A percentile compares a stretch with the other conserved stretches of the same genome.
Conservation (phyloP, 1,140 invertebrate species). For the Bombus picipes region DNA sequence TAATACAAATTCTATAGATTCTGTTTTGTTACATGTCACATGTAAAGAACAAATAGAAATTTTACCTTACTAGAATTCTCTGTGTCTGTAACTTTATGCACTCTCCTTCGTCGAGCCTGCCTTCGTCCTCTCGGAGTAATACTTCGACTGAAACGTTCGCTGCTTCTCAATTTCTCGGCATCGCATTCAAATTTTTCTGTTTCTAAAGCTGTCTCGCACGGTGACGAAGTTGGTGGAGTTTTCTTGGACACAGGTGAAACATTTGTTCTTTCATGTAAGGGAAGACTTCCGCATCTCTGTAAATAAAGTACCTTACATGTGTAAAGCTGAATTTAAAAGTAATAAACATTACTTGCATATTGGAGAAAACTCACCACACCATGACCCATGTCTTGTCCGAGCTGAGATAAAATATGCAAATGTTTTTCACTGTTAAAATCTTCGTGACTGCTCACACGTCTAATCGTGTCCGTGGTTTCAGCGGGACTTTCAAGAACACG, state of each 20-base stretch:
- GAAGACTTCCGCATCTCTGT: constrained; percentile 77
- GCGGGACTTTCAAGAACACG: constrained; percentile 79
- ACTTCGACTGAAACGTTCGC: constrained; percentile 84
- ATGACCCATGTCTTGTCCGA: constrained; percentile 79
- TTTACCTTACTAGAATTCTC: constrained; percentile 77
- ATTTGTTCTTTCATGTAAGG: constrained; percentile 79
- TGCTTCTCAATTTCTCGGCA: constrained; percentile 81
- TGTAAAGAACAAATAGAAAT: neutral
- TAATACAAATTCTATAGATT: neutral
- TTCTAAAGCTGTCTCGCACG: constrained; percentile 74
- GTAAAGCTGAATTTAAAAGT: neutral
- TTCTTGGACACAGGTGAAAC: constrained; percentile 77
- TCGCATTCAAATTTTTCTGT: constrained; percentile 81
- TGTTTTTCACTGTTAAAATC: constrained; percentile 84
- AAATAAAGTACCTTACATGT: constrained; percentile 19
- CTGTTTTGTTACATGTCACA: neutral
- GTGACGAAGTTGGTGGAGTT: constrained; percentile 72
- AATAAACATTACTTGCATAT: neutral
- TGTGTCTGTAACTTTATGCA: constrained; percentile 68
- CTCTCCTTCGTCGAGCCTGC: constrained; percentile 73
- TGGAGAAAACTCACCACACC: constrained; percentile 73
- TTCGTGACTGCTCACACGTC: constrained; percentile 86
- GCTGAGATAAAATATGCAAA: constrained; percentile 78
- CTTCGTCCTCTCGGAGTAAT: constrained; percentile 81
- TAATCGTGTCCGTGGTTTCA: constrained; percentile 81